Evolutionary conservation across 2,797 vertebrate genomes (phyloP).

Genomic region (Spinus pinus): DNA sequence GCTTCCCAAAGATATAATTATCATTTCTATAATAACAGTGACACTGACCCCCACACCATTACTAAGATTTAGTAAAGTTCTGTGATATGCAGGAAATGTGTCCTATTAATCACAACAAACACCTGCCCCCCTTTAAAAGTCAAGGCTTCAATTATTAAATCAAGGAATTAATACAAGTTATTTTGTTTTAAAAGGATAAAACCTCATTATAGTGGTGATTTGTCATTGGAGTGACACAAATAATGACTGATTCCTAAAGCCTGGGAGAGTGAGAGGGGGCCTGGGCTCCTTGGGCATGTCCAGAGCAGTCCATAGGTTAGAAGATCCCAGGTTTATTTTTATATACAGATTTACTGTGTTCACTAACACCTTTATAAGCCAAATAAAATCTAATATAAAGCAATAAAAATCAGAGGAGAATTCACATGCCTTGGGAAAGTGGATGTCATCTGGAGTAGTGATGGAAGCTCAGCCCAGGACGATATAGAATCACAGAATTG

Average conservation of each 20-base stretch:
- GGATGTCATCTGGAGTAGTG: neutral
- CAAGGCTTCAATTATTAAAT: conserved; percentile 12
- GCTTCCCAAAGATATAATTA: conserved; percentile 42
- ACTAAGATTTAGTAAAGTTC: conserved; percentile 25
- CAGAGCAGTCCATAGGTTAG: neutral
- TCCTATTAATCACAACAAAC: neutral
- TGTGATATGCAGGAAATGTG: neutral
- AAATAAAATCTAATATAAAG: neutral
- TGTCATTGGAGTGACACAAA: neutral
- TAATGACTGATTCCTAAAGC: neutral
- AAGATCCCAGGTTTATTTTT: neutral
- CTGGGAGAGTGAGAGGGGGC: neutral
- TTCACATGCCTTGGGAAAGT: neutral
- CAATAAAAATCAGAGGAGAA: neutral
- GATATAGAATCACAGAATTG: neutral
- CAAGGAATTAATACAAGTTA: conserved; percentile 18
- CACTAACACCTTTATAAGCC: neutral
- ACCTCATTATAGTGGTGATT: neutral
- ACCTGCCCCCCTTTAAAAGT: neutral
- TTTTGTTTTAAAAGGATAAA: conserved; percentile 28
- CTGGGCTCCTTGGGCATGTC: neutral
- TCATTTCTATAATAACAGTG: conserved; percentile 6
- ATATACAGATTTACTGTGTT: neutral
- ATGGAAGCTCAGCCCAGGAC: neutral
- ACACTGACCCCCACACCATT: conserved; percentile 42